A percentile compares a stretch with the other conserved stretches of the same genome.
phyloP scores from a whole-genome alignment of 1,140 invertebrate species.

The Grapholita molesta region DNA sequence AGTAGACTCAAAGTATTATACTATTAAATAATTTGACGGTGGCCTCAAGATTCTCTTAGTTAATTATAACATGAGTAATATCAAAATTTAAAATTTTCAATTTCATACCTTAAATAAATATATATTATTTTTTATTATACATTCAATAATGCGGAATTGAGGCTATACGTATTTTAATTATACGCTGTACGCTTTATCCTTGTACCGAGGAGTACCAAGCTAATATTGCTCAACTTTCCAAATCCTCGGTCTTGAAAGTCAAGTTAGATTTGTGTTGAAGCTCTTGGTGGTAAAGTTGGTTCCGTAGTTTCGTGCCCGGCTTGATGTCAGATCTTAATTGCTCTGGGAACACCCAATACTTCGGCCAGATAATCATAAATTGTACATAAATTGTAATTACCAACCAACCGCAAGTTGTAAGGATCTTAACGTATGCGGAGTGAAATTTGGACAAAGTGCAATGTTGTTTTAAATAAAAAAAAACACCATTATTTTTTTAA shows the following conservation, averaged over 20 bases:
- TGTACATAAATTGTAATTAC: background rate
- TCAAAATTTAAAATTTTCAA: no score
- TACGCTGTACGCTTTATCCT: background rate
- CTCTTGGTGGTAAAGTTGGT: background rate
- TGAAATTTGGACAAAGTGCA: no score
- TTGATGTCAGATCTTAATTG: conserved; percentile 11
- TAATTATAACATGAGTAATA: no score
- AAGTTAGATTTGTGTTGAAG: conserved; percentile 12
- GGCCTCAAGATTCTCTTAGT: no score
- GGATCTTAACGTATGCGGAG: no score
- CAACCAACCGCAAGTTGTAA: background rate
- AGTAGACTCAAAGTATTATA: no score
- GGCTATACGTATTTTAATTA: background rate
- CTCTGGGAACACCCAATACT: background rate
- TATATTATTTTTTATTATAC: no score
- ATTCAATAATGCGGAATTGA: no score
- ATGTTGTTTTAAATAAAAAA: no score
- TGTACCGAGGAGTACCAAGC: background rate
- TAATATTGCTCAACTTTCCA: conserved; percentile 18
- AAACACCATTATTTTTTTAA: no score
- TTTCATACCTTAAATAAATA: no score
- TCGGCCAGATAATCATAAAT: background rate
- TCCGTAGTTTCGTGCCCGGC: background rate
- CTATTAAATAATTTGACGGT: no score
- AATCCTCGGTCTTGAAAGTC: conserved; percentile 11